Evolutionary conservation across 1,140 invertebrate genomes (phyloP).

Genomic region (Drosophila subobscura): DNA sequence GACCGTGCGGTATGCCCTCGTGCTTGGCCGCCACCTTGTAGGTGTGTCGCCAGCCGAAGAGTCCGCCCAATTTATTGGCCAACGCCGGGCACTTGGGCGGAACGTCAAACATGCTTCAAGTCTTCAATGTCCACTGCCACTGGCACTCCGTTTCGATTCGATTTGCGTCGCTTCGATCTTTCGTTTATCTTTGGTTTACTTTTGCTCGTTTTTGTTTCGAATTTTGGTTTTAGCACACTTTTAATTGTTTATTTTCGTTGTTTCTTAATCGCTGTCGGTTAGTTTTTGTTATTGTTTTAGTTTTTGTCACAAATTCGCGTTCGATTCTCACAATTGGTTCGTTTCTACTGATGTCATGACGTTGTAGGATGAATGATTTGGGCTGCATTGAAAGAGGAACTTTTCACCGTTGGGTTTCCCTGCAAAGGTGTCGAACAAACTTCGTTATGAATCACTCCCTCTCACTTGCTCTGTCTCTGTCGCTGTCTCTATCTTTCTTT

Average conservation of each 20-base stretch:
- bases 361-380: too few relatives aligned
- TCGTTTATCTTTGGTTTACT: slow-evolving; percentile 27
- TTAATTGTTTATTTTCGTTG: slow-evolving; percentile 5
- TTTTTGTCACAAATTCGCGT: slow-evolving; percentile 5
- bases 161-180: background rate
- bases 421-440: background rate
- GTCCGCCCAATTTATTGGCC: slow-evolving; percentile 88
- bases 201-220: background rate
- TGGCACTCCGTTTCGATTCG: background rate
- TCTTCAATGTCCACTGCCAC: slow-evolving; percentile 8
- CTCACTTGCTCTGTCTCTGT: background rate
- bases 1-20: slow-evolving; percentile 86
- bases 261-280: background rate
- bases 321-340: slow-evolving; percentile 1
- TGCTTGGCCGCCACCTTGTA: slow-evolving; percentile 90
- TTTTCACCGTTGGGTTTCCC: slow-evolving; percentile 40
- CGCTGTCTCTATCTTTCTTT: background rate
- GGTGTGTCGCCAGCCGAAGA: slow-evolving; percentile 90
- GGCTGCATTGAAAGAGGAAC: slow-evolving; percentile 15
- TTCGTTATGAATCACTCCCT: background rate
- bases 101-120: slow-evolving; percentile 73
- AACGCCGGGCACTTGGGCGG: slow-evolving; percentile 86
- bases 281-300: slow-evolving; percentile 6
- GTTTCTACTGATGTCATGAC: too few relatives aligned
- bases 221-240: slow-evolving; percentile 13